A percentile compares a stretch with the other conserved stretches of the same genome.
These are phyloP conservation scores for Rhagologus leucostigma DNA, from an alignment of 2,113 vertebrate genomes.

Conservation along the genomic window DNA sequence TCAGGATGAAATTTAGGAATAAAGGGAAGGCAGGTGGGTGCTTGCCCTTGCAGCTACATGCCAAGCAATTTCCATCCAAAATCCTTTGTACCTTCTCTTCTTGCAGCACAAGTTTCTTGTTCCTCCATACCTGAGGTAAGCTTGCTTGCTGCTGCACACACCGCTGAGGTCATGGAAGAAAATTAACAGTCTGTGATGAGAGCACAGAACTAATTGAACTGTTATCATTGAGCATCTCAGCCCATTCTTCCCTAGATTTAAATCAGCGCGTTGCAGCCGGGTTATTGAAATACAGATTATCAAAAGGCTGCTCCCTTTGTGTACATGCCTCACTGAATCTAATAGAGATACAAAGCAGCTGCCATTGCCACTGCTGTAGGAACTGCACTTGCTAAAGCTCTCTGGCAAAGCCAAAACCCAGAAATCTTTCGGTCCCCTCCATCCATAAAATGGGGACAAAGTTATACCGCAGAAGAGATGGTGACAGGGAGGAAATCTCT, in stretches of 20 bases:
- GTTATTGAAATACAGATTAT: slow-evolving; percentile 16
- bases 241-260: background rate
- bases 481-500: background rate
- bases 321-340: background rate
- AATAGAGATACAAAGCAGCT: background rate
- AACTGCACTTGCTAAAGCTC: background rate
- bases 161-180: background rate
- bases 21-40: background rate
- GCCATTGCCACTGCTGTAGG: background rate
- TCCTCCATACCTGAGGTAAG: background rate
- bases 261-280: background rate
- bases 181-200: background rate
- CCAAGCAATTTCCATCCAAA: background rate
- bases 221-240: background rate
- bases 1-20: background rate
- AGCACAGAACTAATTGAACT: slow-evolving; percentile 14
- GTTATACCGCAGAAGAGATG: rapidly evolving
- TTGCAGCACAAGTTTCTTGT: background rate
- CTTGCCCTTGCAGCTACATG: background rate
- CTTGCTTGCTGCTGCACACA: background rate
- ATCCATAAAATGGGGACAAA: background rate
- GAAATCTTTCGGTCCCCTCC: background rate
- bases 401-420: background rate
- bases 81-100: background rate
- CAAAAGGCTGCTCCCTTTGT: background rate